phyloP scores from a whole-genome alignment of 37 sponge, comb jelly and placozoan genomes.

The Spongilla lacustris region DNA sequence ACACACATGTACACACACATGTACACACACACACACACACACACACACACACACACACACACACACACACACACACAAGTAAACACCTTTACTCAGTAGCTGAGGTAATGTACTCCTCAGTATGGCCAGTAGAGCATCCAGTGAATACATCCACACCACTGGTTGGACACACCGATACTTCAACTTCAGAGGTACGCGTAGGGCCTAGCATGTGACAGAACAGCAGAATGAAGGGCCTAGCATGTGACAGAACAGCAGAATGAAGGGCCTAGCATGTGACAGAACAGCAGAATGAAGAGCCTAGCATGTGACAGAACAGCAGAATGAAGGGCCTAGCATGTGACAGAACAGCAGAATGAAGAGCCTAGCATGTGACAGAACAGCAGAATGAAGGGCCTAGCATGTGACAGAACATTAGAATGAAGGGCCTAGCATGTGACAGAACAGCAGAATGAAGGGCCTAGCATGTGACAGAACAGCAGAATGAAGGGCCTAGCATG shows the following conservation, averaged over 20 bases:
- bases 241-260: neutral
- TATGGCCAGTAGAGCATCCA: slow-evolving; percentile 43
- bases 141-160: slow-evolving; percentile 47
- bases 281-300: slow-evolving; percentile 8
- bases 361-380: too few species aligned
- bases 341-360: too few species aligned
- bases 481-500: too few species aligned
- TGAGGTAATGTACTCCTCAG: slow-evolving; percentile 36
- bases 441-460: too few species aligned
- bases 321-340: too few species aligned
- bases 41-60: slow-evolving; percentile 29
- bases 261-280: slow-evolving; percentile 46
- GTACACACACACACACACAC: slow-evolving; percentile 13
- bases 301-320: slow-evolving; percentile 20
- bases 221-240: slow-evolving; percentile 38
- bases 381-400: too few species aligned
- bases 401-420: too few species aligned
- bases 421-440: too few species aligned
- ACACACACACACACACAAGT: neutral
- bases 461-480: too few species aligned
- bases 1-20: slow-evolving; percentile 14
- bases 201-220: slow-evolving; percentile 27
- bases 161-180: slow-evolving; percentile 55
- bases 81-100: slow-evolving; percentile 19
- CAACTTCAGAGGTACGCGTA: slow-evolving; percentile 58